Evolutionary conservation across 2,797 vertebrate species (phyloP).

Genomic region (Melanotaenia pygmaea): DNA sequence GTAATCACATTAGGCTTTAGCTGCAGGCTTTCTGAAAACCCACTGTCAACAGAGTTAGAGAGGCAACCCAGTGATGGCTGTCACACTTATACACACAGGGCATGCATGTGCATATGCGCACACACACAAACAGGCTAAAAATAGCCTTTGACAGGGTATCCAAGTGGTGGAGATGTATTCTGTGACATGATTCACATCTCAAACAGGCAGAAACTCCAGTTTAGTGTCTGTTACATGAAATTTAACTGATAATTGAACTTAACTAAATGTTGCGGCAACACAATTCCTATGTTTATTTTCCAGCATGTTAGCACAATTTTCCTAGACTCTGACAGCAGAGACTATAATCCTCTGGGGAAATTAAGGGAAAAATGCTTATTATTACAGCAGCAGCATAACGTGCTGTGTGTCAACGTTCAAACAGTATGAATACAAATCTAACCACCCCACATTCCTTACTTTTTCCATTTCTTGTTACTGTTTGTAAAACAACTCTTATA

Average conservation of each 20-base stretch:
- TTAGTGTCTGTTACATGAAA: slow-evolving; percentile 46
- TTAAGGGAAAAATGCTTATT: slow-evolving; percentile 56
- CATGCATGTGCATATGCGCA: slow-evolving; percentile 16
- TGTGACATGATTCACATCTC: slow-evolving; percentile 41
- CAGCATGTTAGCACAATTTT: slow-evolving; percentile 49
- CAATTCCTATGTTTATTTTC: slow-evolving; percentile 53
- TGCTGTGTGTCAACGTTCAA: slow-evolving; percentile 52
- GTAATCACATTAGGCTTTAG: slow-evolving; percentile 81
- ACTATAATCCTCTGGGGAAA: slow-evolving; percentile 61
- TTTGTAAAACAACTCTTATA: slow-evolving; percentile 26
- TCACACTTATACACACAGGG: slow-evolving; percentile 56
- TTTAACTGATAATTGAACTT: slow-evolving; percentile 56
- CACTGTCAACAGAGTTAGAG: slow-evolving; percentile 68
- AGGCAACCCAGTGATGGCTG: slow-evolving; percentile 65
- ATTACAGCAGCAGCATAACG: slow-evolving; percentile 56
- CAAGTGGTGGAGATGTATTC: slow-evolving; percentile 49
- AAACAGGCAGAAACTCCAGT: slow-evolving; percentile 38
- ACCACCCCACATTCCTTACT: slow-evolving; percentile 12
- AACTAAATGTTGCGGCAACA: slow-evolving; percentile 58
- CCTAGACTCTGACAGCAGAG: slow-evolving; percentile 50
- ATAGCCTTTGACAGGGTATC: slow-evolving; percentile 42
- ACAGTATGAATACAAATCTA: slow-evolving; percentile 26
- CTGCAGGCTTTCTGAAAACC: slow-evolving; percentile 70
- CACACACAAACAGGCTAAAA: slow-evolving; percentile 53
- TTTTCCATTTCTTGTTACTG: slow-evolving; percentile 11